Evolutionary conservation across 2,113 vertebrate species (phyloP).

Genomic region (Cynopterus brachyotis): DNA sequence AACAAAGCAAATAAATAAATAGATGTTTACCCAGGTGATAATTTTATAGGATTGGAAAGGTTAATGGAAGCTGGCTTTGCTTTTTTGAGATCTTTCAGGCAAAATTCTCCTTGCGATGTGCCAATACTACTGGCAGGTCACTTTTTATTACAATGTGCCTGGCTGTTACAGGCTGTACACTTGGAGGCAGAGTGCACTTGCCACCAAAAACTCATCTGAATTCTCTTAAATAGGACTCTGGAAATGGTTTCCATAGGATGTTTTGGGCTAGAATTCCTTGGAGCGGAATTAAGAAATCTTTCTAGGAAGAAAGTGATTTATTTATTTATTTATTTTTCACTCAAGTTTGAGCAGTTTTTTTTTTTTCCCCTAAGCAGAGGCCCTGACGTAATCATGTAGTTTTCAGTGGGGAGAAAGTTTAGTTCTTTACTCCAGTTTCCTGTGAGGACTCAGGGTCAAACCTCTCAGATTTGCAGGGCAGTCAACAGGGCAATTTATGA

Average conservation of each 20-base stretch:
- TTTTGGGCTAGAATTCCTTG: constrained; percentile 17
- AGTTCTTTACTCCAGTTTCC: constrained; percentile 3
- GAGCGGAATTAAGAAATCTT: neutral
- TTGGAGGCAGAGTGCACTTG: neutral
- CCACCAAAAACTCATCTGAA: constrained; percentile 9
- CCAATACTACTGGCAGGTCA: constrained; percentile 14
- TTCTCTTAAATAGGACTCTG: neutral
- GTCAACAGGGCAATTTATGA: constrained; percentile 37
- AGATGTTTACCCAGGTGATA: constrained; percentile 60
- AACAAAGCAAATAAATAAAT: constrained; percentile 70
- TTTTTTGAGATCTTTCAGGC: constrained; percentile 54
- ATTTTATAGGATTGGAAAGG: constrained; percentile 70
- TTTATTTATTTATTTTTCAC: neutral
- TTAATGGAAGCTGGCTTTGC: constrained; percentile 46
- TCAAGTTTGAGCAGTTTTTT: constrained; percentile 28
- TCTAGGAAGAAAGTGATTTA: constrained; percentile 44
- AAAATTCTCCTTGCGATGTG: constrained; percentile 37
- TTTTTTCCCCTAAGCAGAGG: neutral
- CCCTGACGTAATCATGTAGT: neutral
- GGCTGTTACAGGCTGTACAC: constrained; percentile 18
- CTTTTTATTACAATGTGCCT: constrained; percentile 52
- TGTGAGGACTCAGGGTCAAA: neutral
- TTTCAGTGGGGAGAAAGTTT: neutral
- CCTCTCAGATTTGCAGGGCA: neutral
- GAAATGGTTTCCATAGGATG: constrained; percentile 29